A percentile compares a stretch with the other conserved stretches of the same genome.
Conservation (phyloP, 2,888 invertebrate species). For the Tanytarsus gracilentus region DNA sequence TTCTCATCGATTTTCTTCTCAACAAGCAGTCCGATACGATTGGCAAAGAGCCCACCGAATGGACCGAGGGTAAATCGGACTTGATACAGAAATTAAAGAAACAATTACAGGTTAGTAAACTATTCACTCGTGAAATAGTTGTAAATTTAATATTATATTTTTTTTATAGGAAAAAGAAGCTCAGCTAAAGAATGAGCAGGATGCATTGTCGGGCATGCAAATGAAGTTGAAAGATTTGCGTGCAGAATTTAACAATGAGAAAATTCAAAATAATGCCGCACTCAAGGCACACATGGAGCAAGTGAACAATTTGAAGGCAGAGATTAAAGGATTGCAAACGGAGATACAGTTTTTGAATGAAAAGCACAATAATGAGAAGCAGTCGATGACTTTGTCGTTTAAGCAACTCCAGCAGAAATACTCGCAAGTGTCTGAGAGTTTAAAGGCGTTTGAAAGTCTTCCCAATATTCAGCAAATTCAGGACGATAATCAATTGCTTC, state of each 20-base stretch:
- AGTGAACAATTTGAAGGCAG: slow-evolving; percentile 37
- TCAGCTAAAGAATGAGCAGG: slow-evolving; percentile 61
- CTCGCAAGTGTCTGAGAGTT: slow-evolving; percentile 38
- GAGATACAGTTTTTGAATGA: slow-evolving; percentile 39
- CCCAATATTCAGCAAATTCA: slow-evolving; percentile 37
- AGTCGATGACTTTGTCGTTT: slow-evolving; percentile 30
- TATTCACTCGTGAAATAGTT: neutral
- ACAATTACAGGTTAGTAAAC: slow-evolving; percentile 57
- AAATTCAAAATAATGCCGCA: slow-evolving; percentile 38
- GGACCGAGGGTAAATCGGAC: slow-evolving; percentile 79
- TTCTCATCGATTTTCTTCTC: slow-evolving; percentile 76
- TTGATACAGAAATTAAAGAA: slow-evolving; percentile 78
- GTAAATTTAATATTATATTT: neutral
- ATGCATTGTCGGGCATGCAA: slow-evolving; percentile 64
- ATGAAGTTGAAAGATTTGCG: slow-evolving; percentile 71
- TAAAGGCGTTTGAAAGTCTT: slow-evolving; percentile 38
- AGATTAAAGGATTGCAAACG: slow-evolving; percentile 37
- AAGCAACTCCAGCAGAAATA: slow-evolving; percentile 39
- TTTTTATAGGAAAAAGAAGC: slow-evolving; percentile 78
- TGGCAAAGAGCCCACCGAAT: slow-evolving; percentile 64
- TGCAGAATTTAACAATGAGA: slow-evolving; percentile 41
- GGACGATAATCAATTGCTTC: slow-evolving; percentile 34
- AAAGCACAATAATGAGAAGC: slow-evolving; percentile 38
- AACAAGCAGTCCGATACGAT: slow-evolving; percentile 78
- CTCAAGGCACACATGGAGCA: slow-evolving; percentile 39